A percentile compares a stretch with the other conserved stretches of the same genome.
Evolutionary conservation across 1,140 invertebrate species (phyloP).

Genomic region (Chymomyza costata): DNA sequence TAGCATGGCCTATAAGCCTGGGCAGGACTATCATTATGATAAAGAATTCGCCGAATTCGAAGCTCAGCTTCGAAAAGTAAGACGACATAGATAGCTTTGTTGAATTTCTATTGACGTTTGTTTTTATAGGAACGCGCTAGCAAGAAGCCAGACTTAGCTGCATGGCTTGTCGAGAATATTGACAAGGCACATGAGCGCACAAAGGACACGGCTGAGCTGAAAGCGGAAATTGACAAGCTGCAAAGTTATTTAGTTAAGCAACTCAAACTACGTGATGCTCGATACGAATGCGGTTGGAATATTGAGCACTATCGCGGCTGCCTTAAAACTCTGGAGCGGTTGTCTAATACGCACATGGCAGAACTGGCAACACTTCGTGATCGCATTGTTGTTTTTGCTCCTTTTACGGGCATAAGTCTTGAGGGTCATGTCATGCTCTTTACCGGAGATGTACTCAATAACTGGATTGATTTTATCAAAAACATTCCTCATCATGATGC

Average conservation of each 20-base stretch:
- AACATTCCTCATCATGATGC: constrained; percentile 86
- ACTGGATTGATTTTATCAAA: constrained; percentile 92
- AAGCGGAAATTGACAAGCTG: constrained; percentile 82
- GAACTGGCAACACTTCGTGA: constrained; percentile 82
- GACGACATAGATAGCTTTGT: neutral
- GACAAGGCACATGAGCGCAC: constrained; percentile 79
- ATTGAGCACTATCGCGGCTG: constrained; percentile 90
- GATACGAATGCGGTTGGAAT: constrained; percentile 92
- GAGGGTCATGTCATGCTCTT: constrained; percentile 92
- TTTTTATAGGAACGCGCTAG: constrained; percentile 53
- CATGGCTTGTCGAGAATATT: constrained; percentile 82
- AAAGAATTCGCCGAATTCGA: constrained; percentile 57
- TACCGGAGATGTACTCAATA: constrained; percentile 91
- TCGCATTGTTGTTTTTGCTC: constrained; percentile 87
- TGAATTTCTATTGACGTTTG: neutral
- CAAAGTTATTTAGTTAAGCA: constrained; percentile 77
- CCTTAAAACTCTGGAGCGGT: constrained; percentile 84
- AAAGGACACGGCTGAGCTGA: constrained; percentile 79
- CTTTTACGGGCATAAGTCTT: constrained; percentile 90
- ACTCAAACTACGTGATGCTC: constrained; percentile 79
- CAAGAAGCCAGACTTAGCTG: constrained; percentile 36
- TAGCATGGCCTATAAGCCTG: constrained; percentile 31
- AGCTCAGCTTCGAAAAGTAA: constrained; percentile 36
- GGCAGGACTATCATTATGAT: constrained; percentile 54
- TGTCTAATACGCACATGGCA: constrained; percentile 83